These are phyloP conservation scores for Aphidoletes aphidimyza DNA, from an alignment of 2,888 invertebrate genomes.

Conservation along the genomic window DNA sequence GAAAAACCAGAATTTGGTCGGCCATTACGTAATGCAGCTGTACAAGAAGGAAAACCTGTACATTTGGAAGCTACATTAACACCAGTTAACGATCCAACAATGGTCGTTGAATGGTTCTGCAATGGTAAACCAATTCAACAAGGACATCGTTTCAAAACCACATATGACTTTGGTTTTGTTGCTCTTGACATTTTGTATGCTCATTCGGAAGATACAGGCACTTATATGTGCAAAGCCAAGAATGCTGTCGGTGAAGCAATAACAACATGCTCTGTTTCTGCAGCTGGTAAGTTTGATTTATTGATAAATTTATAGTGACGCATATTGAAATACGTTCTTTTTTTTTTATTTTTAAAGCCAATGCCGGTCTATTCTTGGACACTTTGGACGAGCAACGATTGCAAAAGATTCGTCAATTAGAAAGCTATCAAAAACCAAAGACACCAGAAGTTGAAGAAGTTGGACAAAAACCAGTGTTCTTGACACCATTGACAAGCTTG, in stretches of 20 bases:
- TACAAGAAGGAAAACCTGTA: constrained; percentile 86
- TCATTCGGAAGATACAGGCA: constrained; percentile 96
- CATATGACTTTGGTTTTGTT: constrained; percentile 97
- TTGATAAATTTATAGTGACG: not conserved
- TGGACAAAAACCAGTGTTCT: constrained; percentile 87
- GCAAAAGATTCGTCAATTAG: constrained; percentile 87
- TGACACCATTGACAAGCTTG: constrained; percentile 88
- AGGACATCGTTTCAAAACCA: constrained; percentile 95
- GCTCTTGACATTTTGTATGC: constrained; percentile 96
- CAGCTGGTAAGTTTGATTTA: constrained; percentile 74
- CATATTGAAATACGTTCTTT: not conserved
- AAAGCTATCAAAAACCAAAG: constrained; percentile 82
- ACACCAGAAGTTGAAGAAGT: constrained; percentile 79
- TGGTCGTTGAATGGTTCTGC: constrained; percentile 98
- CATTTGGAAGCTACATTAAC: constrained; percentile 95
- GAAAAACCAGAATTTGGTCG: constrained; percentile 92
- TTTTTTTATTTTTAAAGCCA: constrained; percentile 69
- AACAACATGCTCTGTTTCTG: constrained; percentile 88
- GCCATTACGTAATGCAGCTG: constrained; percentile 85
- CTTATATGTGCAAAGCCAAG: constrained; percentile 95
- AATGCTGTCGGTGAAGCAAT: constrained; percentile 96
- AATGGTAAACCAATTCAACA: constrained; percentile 93
- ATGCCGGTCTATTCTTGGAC: constrained; percentile 85
- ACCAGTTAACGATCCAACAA: constrained; percentile 97
- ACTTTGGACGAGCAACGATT: constrained; percentile 91